These are phyloP conservation scores for Rutilus rutilus DNA, from an alignment of 2,113 vertebrate species.

Conservation along the genomic window DNA sequence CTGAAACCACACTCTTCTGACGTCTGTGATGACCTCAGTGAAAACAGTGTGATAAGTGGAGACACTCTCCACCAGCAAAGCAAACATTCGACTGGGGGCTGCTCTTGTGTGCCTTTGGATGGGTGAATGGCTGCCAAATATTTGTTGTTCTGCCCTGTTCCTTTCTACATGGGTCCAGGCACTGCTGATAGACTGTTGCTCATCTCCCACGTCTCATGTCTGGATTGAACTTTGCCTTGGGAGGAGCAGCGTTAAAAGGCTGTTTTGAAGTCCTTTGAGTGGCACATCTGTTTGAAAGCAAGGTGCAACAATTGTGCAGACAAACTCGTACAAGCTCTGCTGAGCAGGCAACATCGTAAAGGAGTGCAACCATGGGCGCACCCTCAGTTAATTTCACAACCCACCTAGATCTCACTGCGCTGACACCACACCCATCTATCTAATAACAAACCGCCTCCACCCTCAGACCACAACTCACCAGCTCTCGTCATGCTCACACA, in stretches of 20 bases:
- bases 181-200: conserved; percentile 40
- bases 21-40: conserved; percentile 61
- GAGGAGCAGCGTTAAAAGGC: conserved; percentile 24
- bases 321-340: conserved; percentile 63
- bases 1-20: conserved; percentile 52
- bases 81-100: conserved; percentile 50
- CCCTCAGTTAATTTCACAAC: conserved; percentile 74
- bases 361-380: conserved; percentile 67
- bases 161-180: conserved; percentile 27
- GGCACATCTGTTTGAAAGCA: conserved; percentile 59
- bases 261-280: conserved; percentile 17
- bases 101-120: conserved; percentile 42
- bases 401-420: conserved; percentile 57
- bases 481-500: conserved; percentile 18
- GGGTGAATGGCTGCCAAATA: conserved; percentile 45
- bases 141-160: conserved; percentile 52
- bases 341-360: conserved; percentile 63
- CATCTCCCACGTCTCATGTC: conserved; percentile 42
- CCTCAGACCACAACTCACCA: background rate
- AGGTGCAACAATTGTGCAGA: conserved; percentile 26
- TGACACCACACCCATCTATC: conserved; percentile 53
- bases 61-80: conserved; percentile 53
- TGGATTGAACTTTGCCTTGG: conserved; percentile 49
- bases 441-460: conserved; percentile 50
- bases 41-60: conserved; percentile 58